Evolutionary conservation across 2,797 vertebrate species (phyloP).

Genomic region (Florisuga fusca): DNA sequence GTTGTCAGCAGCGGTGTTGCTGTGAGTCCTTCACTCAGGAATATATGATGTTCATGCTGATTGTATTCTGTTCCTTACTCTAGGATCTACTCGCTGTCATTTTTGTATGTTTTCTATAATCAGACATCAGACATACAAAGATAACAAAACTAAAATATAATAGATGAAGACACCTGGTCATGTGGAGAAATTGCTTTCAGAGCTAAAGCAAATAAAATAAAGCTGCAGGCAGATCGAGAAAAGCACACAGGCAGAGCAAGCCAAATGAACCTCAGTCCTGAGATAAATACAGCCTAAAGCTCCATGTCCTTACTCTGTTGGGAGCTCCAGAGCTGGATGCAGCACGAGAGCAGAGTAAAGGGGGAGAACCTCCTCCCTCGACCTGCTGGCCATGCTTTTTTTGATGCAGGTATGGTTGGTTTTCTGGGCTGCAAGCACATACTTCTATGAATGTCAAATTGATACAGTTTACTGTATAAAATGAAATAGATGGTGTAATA

Average conservation of each 20-base stretch:
- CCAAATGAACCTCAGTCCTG: background rate
- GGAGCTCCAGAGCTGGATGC: too few relatives aligned
- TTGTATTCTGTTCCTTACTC: background rate
- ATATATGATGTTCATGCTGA: background rate
- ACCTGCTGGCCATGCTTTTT: too few relatives aligned
- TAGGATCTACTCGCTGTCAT: background rate
- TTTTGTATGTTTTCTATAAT: background rate
- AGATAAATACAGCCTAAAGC: background rate
- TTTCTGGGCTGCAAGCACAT: too few relatives aligned
- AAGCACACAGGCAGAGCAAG: background rate
- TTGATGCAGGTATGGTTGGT: too few relatives aligned
- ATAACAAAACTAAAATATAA: background rate
- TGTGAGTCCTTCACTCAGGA: background rate
- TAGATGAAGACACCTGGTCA: background rate
- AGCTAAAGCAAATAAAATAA: background rate
- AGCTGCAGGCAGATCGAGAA: background rate
- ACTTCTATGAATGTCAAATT: background rate
- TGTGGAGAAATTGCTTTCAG: background rate
- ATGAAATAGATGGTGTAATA: background rate
- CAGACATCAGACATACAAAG: background rate
- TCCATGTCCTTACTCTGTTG: background rate
- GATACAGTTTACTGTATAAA: background rate
- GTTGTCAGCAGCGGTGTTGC: background rate
- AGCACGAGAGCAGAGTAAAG: too few relatives aligned
- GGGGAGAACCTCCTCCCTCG: too few relatives aligned